Evolutionary conservation across 2,888 invertebrate species (phyloP).

Genomic region (Caradrina kadenii): DNA sequence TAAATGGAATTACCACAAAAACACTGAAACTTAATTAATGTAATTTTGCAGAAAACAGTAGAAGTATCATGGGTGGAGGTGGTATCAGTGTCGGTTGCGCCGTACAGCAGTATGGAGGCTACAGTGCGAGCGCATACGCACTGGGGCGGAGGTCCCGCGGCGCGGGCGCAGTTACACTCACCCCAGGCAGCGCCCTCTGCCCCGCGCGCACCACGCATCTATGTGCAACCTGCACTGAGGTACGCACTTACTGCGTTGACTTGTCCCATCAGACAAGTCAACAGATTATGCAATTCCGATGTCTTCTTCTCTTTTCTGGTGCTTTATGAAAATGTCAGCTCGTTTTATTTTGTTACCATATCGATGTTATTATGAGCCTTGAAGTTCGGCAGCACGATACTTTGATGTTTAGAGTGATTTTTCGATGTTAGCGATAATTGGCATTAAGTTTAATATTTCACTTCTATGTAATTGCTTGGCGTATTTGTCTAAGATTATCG

Average conservation of each 20-base stretch:
- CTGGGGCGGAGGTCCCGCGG: constrained; percentile 94
- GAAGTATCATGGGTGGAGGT: constrained; percentile 85
- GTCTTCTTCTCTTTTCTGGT: too few relatives aligned
- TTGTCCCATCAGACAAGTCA: too few relatives aligned
- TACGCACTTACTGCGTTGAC: constrained; percentile 24
- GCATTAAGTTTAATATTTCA: too few relatives aligned
- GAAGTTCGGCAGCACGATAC: too few relatives aligned
- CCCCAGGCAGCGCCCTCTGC: constrained; percentile 95
- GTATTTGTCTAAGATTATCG: too few relatives aligned
- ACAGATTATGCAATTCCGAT: too few relatives aligned
- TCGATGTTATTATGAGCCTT: too few relatives aligned
- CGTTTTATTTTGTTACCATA: too few relatives aligned
- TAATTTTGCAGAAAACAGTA: constrained; percentile 26
- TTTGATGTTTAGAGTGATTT: too few relatives aligned
- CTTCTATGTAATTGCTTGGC: too few relatives aligned
- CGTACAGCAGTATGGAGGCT: constrained; percentile 93
- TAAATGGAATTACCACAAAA: background rate
- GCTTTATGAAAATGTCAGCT: too few relatives aligned
- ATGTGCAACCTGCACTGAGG: constrained; percentile 86
- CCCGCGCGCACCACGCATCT: constrained; percentile 93
- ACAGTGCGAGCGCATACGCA: constrained; percentile 95
- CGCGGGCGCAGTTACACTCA: constrained; percentile 92
- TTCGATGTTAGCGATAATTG: too few relatives aligned
- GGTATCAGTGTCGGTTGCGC: constrained; percentile 85
- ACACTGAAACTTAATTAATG: background rate